phyloP scores from a whole-genome alignment of 2,888 invertebrate species.

The Micoletzkya japonica region DNA sequence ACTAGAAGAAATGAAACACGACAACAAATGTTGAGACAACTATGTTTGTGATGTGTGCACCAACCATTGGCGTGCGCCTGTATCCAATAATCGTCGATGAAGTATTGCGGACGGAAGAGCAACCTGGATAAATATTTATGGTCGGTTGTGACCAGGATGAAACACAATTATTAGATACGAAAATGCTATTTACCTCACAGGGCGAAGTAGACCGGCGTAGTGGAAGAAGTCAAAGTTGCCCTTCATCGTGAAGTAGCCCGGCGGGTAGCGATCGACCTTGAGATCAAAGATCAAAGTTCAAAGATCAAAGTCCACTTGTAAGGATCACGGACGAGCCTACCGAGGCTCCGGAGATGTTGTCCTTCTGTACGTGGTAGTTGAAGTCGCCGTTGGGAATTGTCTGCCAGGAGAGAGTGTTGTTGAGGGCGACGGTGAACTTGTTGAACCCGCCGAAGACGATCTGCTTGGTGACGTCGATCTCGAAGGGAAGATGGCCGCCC shows the following conservation, averaged over 20 bases:
- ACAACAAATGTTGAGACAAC: no score
- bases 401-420: slow-evolving; percentile 83
- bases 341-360: slow-evolving; percentile 36
- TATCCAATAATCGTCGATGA: slow-evolving; percentile 2
- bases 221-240: slow-evolving; percentile 96
- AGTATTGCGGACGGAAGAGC: slow-evolving; percentile 7
- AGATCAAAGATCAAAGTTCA: not conserved
- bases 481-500: slow-evolving; percentile 94
- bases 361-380: slow-evolving; percentile 34
- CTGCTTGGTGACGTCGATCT: slow-evolving; percentile 77
- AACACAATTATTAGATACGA: not conserved
- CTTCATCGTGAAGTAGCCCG: slow-evolving; percentile 74
- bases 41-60: no score
- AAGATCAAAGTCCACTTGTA: not conserved
- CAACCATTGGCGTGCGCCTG: slow-evolving; percentile 24
- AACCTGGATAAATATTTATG: not conserved
- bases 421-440: slow-evolving; percentile 76
- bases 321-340: not conserved
- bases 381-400: slow-evolving; percentile 75
- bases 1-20: no score
- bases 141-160: not conserved
- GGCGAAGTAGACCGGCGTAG: slow-evolving; percentile 89
- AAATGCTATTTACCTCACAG: not conserved
- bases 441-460: slow-evolving; percentile 33
- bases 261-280: slow-evolving; percentile 68